A percentile compares a stretch with the other conserved stretches of the same genome.
These are phyloP conservation scores for Epizoanthus rinbou DNA, from an alignment of 92 coral and sea anemone species.

Conservation along the genomic window DNA sequence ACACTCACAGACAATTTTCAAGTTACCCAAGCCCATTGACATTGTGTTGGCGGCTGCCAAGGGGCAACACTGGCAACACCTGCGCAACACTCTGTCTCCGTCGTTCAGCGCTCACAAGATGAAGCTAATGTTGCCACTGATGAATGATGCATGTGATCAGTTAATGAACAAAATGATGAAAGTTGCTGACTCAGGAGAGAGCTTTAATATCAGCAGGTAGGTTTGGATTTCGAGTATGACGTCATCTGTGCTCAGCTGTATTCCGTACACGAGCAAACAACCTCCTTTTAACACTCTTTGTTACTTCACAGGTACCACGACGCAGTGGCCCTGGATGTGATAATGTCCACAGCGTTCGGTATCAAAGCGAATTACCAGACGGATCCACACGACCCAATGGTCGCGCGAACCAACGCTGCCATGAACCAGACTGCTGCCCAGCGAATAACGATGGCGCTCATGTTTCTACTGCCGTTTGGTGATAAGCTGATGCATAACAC, in stretches of 20 bases:
- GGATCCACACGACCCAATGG: slow-evolving; percentile 59
- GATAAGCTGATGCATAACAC: background rate
- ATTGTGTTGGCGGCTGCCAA: slow-evolving; percentile 54
- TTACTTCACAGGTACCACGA: slow-evolving; percentile 51
- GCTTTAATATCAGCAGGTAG: slow-evolving; percentile 59
- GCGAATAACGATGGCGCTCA: slow-evolving; percentile 22
- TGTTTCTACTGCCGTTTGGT: slow-evolving; percentile 48
- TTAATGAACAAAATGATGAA: slow-evolving; percentile 53
- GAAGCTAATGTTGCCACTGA: slow-evolving; percentile 66
- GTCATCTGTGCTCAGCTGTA: no score
- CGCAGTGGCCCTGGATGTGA: slow-evolving; percentile 60
- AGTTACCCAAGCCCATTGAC: slow-evolving; percentile 64
- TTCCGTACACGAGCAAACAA: no score
- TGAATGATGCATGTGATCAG: slow-evolving; percentile 68
- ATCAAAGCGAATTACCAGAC: slow-evolving; percentile 65
- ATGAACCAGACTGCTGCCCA: slow-evolving; percentile 2
- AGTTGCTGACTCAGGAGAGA: slow-evolving; percentile 59
- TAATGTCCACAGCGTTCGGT: slow-evolving; percentile 58
- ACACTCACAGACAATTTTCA: slow-evolving; percentile 33
- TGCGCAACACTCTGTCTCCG: slow-evolving; percentile 67
- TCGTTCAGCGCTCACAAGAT: slow-evolving; percentile 69
- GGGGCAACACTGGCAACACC: slow-evolving; percentile 74
- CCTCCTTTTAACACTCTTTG: background rate
- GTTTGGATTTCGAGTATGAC: background rate
- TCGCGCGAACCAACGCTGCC: slow-evolving; percentile 49